Evolutionary conservation across 1,140 invertebrate genomes (phyloP), one percentile per base, ranked within the genome.

Genomic region (Saxidomus purpurata): DNA sequence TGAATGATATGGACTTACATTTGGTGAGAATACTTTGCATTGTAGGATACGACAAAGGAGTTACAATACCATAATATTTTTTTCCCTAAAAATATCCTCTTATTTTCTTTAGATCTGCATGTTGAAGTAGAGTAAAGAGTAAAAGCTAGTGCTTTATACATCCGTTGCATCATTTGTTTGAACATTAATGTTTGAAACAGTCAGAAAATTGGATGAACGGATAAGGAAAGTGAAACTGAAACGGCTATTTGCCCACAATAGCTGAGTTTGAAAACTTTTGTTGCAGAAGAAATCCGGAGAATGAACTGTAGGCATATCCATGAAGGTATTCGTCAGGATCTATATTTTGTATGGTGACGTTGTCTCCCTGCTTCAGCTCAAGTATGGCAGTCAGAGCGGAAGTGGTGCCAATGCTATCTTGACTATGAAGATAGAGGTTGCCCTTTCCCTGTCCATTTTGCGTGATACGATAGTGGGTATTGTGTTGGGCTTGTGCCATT

Each of bases 211-310:
- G n/a, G n/a, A n/a, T n/a, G n/a, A n/a, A n/a, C n/a, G n/a, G n/a
- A 47, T n/a, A n/a, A n/a, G n/a, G n/a, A n/a, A n/a, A n/a, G n/a
- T n/a, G n/a, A n/a, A n/a, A n/a, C n/a, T n/a, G n/a, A 47, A 55
- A 55, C 22, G 52, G 4, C 28, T 63, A 63, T 63, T 63, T 63
- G 22, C 59, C 59, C 25, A 63, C 59, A 25, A 63, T 15, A 2
- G n/a, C 59, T 28, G 19, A 9, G 28, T 63, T 63, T 63, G 36
- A 13, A 40, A 25, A 79, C n/a, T 25, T 15, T 79, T 79, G 76
- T n/a, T 79, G 43, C 8, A 79, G 76, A 2, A 79, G 47, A 52
- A 79, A 79, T 4, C 76, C 76, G 43, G 76, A 79, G 40, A 79
- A 79, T 52, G 43, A 3, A 34, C n/a, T 40, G 76, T 79, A 79